These are phyloP conservation scores for Channa argus DNA, from an alignment of 2,113 vertebrate species.

Conservation along the genomic window DNA sequence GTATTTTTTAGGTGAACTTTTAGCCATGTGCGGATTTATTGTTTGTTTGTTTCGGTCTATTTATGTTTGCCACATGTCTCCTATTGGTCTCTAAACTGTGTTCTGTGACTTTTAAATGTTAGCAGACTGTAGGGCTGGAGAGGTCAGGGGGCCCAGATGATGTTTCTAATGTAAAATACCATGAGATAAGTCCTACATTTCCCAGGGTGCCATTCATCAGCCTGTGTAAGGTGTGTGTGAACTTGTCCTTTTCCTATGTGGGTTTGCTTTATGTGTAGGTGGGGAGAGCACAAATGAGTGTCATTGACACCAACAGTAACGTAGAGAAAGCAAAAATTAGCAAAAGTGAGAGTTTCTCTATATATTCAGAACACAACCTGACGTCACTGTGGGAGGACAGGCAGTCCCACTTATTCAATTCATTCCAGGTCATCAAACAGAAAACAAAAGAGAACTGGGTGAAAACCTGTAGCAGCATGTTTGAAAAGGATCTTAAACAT, in stretches of 20 bases:
- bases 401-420: constrained; percentile 10
- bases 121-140: too few relatives aligned
- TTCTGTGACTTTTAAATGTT: too few relatives aligned
- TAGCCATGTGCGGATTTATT: too few relatives aligned
- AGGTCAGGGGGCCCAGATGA: too few relatives aligned
- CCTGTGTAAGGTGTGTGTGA: accelerated
- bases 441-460: neutral
- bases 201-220: neutral
- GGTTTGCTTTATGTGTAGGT: neutral
- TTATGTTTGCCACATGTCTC: too few relatives aligned
- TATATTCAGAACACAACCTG: neutral
- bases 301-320: neutral
- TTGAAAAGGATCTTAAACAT: too few relatives aligned
- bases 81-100: too few relatives aligned
- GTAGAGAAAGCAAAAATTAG: neutral
- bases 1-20: too few relatives aligned
- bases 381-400: neutral
- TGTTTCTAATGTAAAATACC: too few relatives aligned
- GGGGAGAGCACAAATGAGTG: neutral
- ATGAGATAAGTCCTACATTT: neutral
- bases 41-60: too few relatives aligned
- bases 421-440: neutral
- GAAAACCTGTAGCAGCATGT: neutral
- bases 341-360: constrained; percentile 9
- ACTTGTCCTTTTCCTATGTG: neutral